Evolutionary conservation across 2,113 vertebrate genomes (phyloP).

Genomic region (Heterochromis multidens): DNA sequence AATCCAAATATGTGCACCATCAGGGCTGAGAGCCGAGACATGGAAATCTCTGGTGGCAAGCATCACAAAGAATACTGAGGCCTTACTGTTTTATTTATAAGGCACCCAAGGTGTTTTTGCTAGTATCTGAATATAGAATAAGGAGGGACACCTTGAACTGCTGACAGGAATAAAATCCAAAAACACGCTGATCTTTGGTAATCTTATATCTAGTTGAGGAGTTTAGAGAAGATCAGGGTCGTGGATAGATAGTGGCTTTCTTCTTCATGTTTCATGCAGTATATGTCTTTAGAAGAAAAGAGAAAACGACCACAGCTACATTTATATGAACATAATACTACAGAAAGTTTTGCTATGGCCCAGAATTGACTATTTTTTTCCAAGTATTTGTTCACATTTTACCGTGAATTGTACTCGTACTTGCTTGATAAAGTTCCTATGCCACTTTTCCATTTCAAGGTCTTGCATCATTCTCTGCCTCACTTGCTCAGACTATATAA

Average conservation of each 20-base stretch:
- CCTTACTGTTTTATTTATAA: conserved; percentile 66
- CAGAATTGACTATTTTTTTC: not conserved
- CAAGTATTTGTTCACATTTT: not conserved
- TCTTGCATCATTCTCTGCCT: conserved; percentile 28
- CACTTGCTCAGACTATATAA: not conserved
- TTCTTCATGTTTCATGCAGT: not conserved
- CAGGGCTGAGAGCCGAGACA: conserved; percentile 39
- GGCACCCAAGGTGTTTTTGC: conserved; percentile 43
- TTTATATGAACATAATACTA: not conserved
- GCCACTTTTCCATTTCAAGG: conserved; percentile 15
- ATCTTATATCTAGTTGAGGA: not conserved
- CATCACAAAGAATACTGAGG: conserved; percentile 52
- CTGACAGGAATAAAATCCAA: conserved; percentile 51
- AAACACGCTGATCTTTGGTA: not conserved
- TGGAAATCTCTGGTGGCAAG: conserved; percentile 55
- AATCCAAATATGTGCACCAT: conserved; percentile 48
- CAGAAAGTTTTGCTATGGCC: not conserved
- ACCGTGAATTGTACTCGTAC: not conserved
- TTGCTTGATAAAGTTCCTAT: not conserved
- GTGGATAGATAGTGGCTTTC: not conserved
- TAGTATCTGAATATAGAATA: conserved; percentile 51
- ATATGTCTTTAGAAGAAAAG: not conserved
- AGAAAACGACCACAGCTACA: not conserved
- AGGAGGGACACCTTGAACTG: conserved; percentile 63
- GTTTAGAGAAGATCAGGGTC: not conserved